Percentiles rank a stretch among this genome's conserved stretches.
phyloP scores from a whole-genome alignment of 2,888 invertebrate genomes.

The Linnaemya vulpina region DNA sequence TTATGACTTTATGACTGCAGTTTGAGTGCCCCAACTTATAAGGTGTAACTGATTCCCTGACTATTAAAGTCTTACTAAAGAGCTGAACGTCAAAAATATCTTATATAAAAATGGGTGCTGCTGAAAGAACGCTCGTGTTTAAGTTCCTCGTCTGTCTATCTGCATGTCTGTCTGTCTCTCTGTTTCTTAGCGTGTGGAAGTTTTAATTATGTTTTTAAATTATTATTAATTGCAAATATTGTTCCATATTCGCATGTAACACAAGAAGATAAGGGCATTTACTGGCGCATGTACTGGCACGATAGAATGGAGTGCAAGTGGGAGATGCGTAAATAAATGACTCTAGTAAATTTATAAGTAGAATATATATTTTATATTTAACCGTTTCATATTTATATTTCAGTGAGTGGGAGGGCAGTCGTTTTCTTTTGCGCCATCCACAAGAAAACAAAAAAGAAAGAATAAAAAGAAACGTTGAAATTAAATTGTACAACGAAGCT shows the following conservation, averaged over 20 bases:
- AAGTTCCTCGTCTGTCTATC: background rate
- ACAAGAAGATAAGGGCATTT: background rate
- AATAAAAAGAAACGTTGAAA: background rate
- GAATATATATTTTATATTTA: slow-evolving; percentile 37
- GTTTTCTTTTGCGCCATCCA: slow-evolving; percentile 6
- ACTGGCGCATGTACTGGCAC: background rate
- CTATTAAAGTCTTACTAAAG: too few species aligned
- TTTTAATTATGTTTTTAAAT: slow-evolving; percentile 62
- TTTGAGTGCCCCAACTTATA: too few species aligned
- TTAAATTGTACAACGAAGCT: background rate
- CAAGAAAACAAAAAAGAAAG: too few species aligned
- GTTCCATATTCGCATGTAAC: slow-evolving; percentile 21
- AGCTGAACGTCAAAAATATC: too few species aligned
- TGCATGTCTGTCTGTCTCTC: background rate
- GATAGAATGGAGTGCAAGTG: background rate
- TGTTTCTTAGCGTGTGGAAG: slow-evolving; percentile 14
- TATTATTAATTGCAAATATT: slow-evolving; percentile 65
- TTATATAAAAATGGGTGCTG: too few species aligned
- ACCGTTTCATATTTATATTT: background rate
- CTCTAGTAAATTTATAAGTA: slow-evolving; percentile 12
- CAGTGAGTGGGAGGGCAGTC: slow-evolving; percentile 37
- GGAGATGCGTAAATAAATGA: slow-evolving; percentile 45
- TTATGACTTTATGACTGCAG: too few species aligned
- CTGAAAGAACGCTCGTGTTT: too few species aligned
- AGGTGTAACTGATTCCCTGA: too few species aligned